These are phyloP conservation scores for Flabesymbios commensalis DNA, from an alignment of 2,888 invertebrate genomes.

Conservation along the genomic window DNA sequence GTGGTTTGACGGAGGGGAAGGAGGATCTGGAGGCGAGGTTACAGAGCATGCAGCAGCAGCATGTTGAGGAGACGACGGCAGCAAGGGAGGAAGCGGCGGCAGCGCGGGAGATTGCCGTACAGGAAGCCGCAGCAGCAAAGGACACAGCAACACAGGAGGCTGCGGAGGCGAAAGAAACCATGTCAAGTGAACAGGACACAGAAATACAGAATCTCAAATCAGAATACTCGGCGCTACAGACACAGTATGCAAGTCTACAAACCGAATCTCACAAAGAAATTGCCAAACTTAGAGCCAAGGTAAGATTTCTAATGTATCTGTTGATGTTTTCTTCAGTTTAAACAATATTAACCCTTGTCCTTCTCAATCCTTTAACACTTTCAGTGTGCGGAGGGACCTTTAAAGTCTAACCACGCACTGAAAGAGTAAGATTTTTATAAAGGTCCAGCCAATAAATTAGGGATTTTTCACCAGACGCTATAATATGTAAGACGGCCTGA, in stretches of 20 bases:
- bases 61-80: not conserved
- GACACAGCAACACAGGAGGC: too few relatives aligned
- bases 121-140: constrained; percentile 22
- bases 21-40: not conserved
- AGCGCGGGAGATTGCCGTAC: not conserved
- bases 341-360: too few relatives aligned
- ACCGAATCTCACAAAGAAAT: constrained; percentile 39
- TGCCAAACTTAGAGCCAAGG: constrained; percentile 41
- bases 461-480: too few relatives aligned
- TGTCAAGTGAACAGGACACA: constrained; percentile 12
- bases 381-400: too few relatives aligned
- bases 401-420: too few relatives aligned
- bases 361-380: too few relatives aligned
- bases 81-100: constrained; percentile 2
- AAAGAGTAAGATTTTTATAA: too few relatives aligned
- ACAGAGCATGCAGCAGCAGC: not conserved
- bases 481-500: too few relatives aligned
- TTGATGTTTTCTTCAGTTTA: too few relatives aligned
- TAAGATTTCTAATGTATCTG: too few relatives aligned
- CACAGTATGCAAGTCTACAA: constrained; percentile 46
- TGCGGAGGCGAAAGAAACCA: constrained; percentile 24
- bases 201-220: constrained; percentile 4
- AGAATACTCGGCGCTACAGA: constrained; percentile 18
- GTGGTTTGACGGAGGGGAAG: not conserved
- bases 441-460: too few relatives aligned